Evolutionary conservation across 2,113 vertebrate genomes (phyloP).

Genomic region (Polypterus senegalus): DNA sequence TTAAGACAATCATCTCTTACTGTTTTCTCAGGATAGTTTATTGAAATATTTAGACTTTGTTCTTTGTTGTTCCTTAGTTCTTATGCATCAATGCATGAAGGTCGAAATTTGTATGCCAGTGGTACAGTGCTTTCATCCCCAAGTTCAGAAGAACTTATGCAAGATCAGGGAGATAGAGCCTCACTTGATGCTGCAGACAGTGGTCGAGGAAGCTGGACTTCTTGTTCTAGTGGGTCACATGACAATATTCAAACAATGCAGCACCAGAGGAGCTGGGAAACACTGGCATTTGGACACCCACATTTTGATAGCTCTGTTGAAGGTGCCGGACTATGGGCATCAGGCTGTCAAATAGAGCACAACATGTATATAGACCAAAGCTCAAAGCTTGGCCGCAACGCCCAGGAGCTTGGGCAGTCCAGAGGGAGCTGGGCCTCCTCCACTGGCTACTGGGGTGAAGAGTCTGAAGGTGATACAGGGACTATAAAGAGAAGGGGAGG

Average conservation of each 20-base stretch:
- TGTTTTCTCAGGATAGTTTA: no score
- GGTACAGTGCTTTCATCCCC: constrained; percentile 84
- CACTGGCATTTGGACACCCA: constrained; percentile 64
- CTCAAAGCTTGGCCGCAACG: constrained; percentile 55
- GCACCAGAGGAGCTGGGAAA: constrained; percentile 93
- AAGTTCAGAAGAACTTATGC: constrained; percentile 86
- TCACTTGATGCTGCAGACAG: constrained; percentile 94
- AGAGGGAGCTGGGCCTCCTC: constrained; percentile 90
- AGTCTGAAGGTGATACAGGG: constrained; percentile 91
- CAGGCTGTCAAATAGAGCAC: constrained; percentile 54
- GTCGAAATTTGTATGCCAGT: constrained; percentile 69
- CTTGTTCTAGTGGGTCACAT: constrained; percentile 91
- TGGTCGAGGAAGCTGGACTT: constrained; percentile 95
- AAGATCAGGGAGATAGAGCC: constrained; percentile 88
- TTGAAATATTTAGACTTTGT: no score
- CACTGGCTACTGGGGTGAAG: constrained; percentile 91
- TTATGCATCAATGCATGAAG: constrained; percentile 76
- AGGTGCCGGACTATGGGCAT: constrained; percentile 53
- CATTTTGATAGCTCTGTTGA: constrained; percentile 55
- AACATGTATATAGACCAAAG: constrained; percentile 52
- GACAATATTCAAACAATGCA: constrained; percentile 96
- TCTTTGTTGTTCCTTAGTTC: constrained; percentile 44
- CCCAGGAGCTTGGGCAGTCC: constrained; percentile 75
- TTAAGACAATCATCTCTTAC: no score
- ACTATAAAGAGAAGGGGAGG: constrained; percentile 93